Evolutionary conservation across 30 jellyfish, hydroid and myxozoan genomes (phyloP), one percentile per base, ranked within the genome.

Genomic region (Nemopilema nomurai): DNA sequence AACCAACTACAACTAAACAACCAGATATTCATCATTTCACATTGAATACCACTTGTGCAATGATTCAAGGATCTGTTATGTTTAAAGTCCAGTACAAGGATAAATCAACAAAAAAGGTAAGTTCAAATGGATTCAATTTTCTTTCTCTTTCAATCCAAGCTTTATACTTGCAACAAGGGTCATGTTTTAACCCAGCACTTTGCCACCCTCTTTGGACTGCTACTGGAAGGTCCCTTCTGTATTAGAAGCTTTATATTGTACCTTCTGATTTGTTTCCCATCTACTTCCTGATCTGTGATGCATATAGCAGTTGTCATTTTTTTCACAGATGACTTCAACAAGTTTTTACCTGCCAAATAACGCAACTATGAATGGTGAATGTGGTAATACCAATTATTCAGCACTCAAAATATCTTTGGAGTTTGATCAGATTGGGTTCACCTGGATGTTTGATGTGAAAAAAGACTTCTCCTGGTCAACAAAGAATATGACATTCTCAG

Each of bases 381-480:
- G 90, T 26, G 81, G 31, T 17, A 51, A 77, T 19, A 23, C 17
- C 7, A 77, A 86, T 65, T 67, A 67, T 7, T 24, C 89, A 25
- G 30, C 29, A 0, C 76, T 84, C 0, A 30, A 1, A 17, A 25
- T 86, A 8, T 13, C 77, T 3, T 27, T 65, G 17, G 31, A 26
- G 1, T 86, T 68, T 31, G 52, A 52, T 8, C 1, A 70, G 26
- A 32, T 29, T 27, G 51, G 69, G 33, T 75, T 86, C 78, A 26
- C 74, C 9, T 67, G 84, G 83, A 69, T 18, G 20, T 86, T 86
- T 57, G 69, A 57, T 4, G 68, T 86, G 19, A 51, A 77, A 22
- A 69, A 76, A 41, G 84, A 67, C 66, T 6, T 23, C 0, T 31
- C 86, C 0, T 86, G 95, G 95, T 64, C 52, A 49, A 30, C 89